Evolutionary conservation across 2,888 invertebrate genomes (phyloP), one percentile per base, ranked within the genome.

Genomic region (Abrostola triplasia): DNA sequence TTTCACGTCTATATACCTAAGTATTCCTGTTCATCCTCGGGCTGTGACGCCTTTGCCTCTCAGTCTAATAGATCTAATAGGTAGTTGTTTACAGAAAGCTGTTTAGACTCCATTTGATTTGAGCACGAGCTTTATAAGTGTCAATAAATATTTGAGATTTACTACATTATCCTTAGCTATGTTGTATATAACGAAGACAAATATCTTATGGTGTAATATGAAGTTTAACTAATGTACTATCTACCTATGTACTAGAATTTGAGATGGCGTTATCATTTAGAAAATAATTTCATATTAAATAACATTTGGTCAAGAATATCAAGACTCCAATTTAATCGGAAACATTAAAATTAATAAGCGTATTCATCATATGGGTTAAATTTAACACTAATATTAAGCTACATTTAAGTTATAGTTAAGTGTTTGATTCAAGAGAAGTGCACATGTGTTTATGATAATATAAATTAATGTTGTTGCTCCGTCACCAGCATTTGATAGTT

Each of bases 291-390:
- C 85, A 89, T 85, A 88, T 89, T 88, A 88, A 89, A 91, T 92
- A 93, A 92, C 91, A 90, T 90, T 94, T 93, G 94, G 94, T 94
- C 94, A 90, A 91, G 90, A 94, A 93, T 94, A 93, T 94, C 92
- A 91, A 92, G 90, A 90, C 83, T 92, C 93, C 93, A 93, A 93
- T 94, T 91, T 90, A 82, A 93, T 93, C 93, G 93, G 94, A 94
- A 92, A 92, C 86, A 92, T 93, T 94, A 94, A 93, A 93, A 93
- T 94, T 94, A 94, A 94, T 94, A 94, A 94, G 94, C 94, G 94
- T 94, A 94, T 92, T 91, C 90, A 91, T 93, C 88, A 93, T 93
- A 91, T 90, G 91, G 92, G 89, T 92, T 92, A 90, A 86, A 76
- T 80, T 88, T 88, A 87, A 86, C 77, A 87, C 90, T 91, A 90